Conservation (phyloP, 92 coral and sea anemone species). For the Paramuricea clavata region DNA sequence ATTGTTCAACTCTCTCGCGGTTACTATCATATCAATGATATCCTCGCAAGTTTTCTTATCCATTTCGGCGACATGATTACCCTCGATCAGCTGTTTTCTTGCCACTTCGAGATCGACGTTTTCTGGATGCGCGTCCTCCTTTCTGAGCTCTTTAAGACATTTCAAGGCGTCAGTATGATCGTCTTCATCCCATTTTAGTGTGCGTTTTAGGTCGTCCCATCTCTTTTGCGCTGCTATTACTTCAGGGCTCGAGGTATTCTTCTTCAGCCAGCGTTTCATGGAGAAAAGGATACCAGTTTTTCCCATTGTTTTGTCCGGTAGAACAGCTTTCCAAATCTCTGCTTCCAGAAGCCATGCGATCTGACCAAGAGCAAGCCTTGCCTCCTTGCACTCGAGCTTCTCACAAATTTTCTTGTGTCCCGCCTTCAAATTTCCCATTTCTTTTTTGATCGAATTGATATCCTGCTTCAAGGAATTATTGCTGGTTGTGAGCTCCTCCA, state of each 20-base stretch:
- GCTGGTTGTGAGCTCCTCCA: conserved; percentile 1
- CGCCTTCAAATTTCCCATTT: conserved; percentile 11
- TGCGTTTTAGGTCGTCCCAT: conserved; percentile 4
- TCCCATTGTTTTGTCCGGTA: conserved; percentile 6
- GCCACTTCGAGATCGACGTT: conserved; percentile 5
- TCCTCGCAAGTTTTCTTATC: not conserved
- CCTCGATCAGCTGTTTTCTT: conserved; percentile 28
- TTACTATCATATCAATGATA: not conserved
- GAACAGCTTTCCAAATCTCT: conserved; percentile 26
- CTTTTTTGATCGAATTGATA: conserved; percentile 13
- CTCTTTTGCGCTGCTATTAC: conserved; percentile 21
- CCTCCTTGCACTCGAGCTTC: conserved; percentile 13
- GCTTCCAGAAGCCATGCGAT: conserved; percentile 33
- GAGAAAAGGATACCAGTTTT: not conserved
- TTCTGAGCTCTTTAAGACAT: conserved; percentile 18
- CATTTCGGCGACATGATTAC: not conserved
- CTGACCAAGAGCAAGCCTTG: conserved; percentile 31
- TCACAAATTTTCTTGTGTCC: too few species aligned
- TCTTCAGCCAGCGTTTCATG: conserved; percentile 10
- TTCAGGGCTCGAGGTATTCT: not conserved
- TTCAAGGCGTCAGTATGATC: conserved; percentile 3
- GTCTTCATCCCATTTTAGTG: conserved; percentile 24
- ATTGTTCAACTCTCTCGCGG: not conserved
- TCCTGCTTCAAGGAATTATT: conserved; percentile 4
- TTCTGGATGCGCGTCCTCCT: conserved; percentile 15